These are phyloP conservation scores for Tympanoctomys barrerae DNA, from an alignment of 2,797 vertebrate genomes.

Conservation along the genomic window DNA sequence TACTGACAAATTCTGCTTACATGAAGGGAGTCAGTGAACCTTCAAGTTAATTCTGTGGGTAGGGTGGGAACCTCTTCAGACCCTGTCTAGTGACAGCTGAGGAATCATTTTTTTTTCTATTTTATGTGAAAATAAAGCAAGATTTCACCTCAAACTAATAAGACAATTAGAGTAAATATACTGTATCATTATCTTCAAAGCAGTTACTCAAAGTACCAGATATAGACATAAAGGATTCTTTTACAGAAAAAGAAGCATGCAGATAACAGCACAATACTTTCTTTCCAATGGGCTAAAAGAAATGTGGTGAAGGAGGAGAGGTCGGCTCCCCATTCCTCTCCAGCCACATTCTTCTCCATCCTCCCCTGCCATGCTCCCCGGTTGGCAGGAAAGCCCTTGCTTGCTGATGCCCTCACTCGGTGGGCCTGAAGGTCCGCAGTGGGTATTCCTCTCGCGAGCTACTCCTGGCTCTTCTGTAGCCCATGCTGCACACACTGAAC, in stretches of 20 bases:
- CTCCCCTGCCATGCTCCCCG: not conserved
- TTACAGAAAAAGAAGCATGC: too few relatives aligned
- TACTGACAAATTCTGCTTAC: not conserved
- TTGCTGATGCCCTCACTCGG: not conserved
- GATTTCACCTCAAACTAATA: not conserved
- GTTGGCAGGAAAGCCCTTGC: not conserved
- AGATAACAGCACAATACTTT: not conserved
- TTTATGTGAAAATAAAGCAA: not conserved
- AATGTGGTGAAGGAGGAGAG: not conserved
- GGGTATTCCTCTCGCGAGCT: not conserved
- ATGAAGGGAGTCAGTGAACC: not conserved
- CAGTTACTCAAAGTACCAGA: too few relatives aligned
- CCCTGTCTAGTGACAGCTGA: not conserved
- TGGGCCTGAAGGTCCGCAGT: not conserved
- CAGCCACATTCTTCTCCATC: too few relatives aligned
- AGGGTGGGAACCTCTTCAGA: not conserved
- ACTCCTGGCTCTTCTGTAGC: not conserved
- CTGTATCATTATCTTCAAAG: not conserved
- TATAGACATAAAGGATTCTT: too few relatives aligned
- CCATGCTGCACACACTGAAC: not conserved
- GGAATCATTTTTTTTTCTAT: not conserved
- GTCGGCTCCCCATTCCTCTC: not conserved
- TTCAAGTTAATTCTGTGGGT: not conserved
- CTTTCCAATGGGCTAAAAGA: not conserved
- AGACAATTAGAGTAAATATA: not conserved